phyloP scores from a whole-genome alignment of 2,888 invertebrate species.

The Synanthedon vespiformis region DNA sequence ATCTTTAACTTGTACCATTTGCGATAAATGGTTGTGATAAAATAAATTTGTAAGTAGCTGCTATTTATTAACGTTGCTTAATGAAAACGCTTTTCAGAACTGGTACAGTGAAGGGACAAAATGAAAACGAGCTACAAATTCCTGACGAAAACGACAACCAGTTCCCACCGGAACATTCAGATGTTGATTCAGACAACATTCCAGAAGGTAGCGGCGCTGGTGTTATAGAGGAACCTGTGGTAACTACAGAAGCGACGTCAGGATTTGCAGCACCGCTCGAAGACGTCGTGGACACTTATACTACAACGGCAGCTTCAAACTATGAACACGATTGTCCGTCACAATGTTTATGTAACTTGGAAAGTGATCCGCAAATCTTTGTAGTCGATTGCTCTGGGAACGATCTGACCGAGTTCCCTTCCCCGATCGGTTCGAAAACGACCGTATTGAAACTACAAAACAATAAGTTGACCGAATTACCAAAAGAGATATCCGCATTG shows the following conservation, averaged over 20 bases:
- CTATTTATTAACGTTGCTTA: slow-evolving; percentile 12
- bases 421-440: slow-evolving; percentile 38
- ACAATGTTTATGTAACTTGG: slow-evolving; percentile 43
- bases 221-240: slow-evolving; percentile 25
- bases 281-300: slow-evolving; percentile 25
- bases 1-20: slow-evolving; percentile 46
- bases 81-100: slow-evolving; percentile 24
- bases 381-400: slow-evolving; percentile 61
- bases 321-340: slow-evolving; percentile 32
- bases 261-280: slow-evolving; percentile 26
- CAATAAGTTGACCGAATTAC: slow-evolving; percentile 50
- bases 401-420: slow-evolving; percentile 59
- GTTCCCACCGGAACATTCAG: slow-evolving; percentile 43
- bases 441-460: slow-evolving; percentile 49
- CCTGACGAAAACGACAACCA: slow-evolving; percentile 52
- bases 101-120: slow-evolving; percentile 31
- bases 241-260: slow-evolving; percentile 11
- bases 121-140: slow-evolving; percentile 40
- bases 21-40: slow-evolving; percentile 54
- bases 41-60: slow-evolving; percentile 24
- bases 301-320: slow-evolving; percentile 10
- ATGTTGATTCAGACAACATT: slow-evolving; percentile 21
- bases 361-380: slow-evolving; percentile 34
- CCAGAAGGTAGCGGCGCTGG: slow-evolving; percentile 44
- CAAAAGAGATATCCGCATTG: slow-evolving; percentile 39